Percentiles rank a stretch among this genome's conserved stretches.
These are phyloP conservation scores for Dermolepida albohirtum DNA, from an alignment of 2,888 invertebrate genomes.

Conservation along the genomic window DNA sequence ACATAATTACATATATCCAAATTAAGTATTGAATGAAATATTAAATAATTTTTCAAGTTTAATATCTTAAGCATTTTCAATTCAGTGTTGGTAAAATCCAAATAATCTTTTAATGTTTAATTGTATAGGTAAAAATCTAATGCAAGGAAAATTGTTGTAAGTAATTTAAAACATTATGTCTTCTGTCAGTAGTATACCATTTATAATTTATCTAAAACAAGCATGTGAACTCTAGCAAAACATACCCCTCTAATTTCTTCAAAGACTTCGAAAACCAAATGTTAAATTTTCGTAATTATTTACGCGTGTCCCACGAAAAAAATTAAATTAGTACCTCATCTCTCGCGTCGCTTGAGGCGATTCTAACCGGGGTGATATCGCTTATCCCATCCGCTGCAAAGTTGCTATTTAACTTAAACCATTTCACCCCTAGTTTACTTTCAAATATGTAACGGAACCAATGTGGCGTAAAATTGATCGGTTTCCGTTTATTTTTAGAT, in stretches of 20 bases:
- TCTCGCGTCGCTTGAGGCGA: neutral
- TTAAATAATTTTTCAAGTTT: too few relatives aligned
- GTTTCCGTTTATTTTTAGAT: conserved; percentile 54
- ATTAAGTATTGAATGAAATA: too few relatives aligned
- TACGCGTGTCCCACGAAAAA: conserved; percentile 21
- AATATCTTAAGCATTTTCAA: too few relatives aligned
- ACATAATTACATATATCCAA: too few relatives aligned
- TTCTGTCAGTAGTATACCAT: too few relatives aligned
- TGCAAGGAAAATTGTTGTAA: too few relatives aligned
- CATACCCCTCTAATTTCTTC: neutral
- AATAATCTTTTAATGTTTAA: too few relatives aligned
- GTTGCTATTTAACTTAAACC: conserved; percentile 33
- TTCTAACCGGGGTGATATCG: conserved; percentile 42
- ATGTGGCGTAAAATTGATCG: conserved; percentile 66
- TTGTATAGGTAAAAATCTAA: too few relatives aligned
- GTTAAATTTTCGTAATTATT: conserved; percentile 26
- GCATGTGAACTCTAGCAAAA: conserved; percentile 3
- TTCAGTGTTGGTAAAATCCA: too few relatives aligned
- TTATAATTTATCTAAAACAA: neutral
- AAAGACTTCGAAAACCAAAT: conserved; percentile 15
- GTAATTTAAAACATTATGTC: too few relatives aligned
- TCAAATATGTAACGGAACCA: conserved; percentile 55
- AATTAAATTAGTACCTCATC: conserved; percentile 11
- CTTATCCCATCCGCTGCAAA: conserved; percentile 29
- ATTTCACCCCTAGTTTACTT: conserved; percentile 48